Evolutionary conservation across 2,888 invertebrate genomes (phyloP).

Genomic region (Vanessa cardui): DNA sequence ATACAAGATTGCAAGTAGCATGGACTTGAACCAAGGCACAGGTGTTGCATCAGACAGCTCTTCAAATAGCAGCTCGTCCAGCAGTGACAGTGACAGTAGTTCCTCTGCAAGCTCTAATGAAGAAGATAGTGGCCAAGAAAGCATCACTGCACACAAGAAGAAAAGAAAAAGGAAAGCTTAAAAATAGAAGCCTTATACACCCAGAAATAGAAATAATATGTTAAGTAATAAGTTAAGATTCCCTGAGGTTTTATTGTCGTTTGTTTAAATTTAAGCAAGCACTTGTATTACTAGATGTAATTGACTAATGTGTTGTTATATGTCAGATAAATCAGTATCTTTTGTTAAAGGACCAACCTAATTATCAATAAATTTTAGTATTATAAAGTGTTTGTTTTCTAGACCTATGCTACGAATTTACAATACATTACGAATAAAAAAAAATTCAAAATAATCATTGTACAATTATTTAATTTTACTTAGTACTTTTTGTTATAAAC

Average conservation of each 20-base stretch:
- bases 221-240: conserved; percentile 48
- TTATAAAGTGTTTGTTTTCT: conserved; percentile 3
- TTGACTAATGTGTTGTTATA: conserved; percentile 56
- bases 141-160: conserved; percentile 92
- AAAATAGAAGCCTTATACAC: conserved; percentile 1
- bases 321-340: conserved; percentile 51
- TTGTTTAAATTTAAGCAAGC: conserved; percentile 47
- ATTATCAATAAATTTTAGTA: conserved; percentile 39
- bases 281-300: conserved; percentile 70
- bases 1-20: conserved; percentile 89
- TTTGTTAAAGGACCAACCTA: conserved; percentile 42
- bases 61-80: conserved; percentile 92
- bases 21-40: conserved; percentile 92
- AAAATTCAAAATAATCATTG: too few species aligned
- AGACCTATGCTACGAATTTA: background rate
- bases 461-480: too few species aligned
- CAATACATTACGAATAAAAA: too few species aligned
- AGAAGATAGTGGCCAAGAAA: conserved; percentile 94
- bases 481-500: too few species aligned
- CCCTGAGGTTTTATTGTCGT: conserved; percentile 36
- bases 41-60: conserved; percentile 98
- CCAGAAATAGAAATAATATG: conserved; percentile 42
- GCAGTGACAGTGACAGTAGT: conserved; percentile 84
- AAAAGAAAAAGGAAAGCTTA: conserved; percentile 86
- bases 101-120: conserved; percentile 81